Percentiles rank a stretch among this genome's conserved stretches.
Evolutionary conservation across 2,797 vertebrate species (phyloP).

Genomic region (Acanthopagrus latus): DNA sequence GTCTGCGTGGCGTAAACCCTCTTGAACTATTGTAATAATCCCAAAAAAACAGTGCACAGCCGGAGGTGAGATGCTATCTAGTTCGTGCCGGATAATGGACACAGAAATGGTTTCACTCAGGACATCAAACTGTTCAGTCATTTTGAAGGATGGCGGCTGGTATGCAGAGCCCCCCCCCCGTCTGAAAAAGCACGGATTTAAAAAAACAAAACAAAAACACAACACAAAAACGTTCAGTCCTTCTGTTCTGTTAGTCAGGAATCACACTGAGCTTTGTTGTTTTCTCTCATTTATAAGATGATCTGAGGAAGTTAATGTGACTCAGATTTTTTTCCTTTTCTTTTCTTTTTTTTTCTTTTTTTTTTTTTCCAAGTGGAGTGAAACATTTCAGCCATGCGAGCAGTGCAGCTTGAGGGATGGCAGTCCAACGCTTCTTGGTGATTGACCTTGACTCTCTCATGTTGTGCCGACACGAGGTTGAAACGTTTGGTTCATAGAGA

Average conservation of each 20-base stretch:
- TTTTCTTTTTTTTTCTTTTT: conserved; percentile 1
- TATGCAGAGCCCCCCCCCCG: not conserved
- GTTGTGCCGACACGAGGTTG: not conserved
- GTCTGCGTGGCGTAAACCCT: conserved; percentile 41
- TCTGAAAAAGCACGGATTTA: conserved; percentile 17
- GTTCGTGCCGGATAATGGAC: conserved; percentile 59
- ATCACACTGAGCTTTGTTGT: not conserved
- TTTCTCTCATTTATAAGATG: not conserved
- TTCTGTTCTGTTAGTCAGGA: not conserved
- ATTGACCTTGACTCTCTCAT: not conserved
- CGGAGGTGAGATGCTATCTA: conserved; percentile 59
- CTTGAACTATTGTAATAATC: conserved; percentile 66
- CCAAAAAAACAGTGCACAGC: conserved; percentile 55
- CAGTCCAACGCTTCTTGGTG: not conserved
- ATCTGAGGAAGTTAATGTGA: not conserved
- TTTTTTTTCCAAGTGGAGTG: not conserved
- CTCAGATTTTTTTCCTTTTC: not conserved
- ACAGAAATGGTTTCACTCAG: conserved; percentile 53
- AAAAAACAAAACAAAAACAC: conserved; percentile 26
- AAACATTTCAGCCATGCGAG: not conserved
- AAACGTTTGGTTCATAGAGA: not conserved
- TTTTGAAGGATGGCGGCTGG: conserved; percentile 47
- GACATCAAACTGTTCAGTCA: conserved; percentile 62
- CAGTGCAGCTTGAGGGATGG: not conserved
- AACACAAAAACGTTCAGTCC: not conserved